A percentile compares a stretch with the other conserved stretches of the same genome.
Evolutionary conservation across 2,888 invertebrate genomes (phyloP).

Genomic region (Amblyjoppa fuscipennis): DNA sequence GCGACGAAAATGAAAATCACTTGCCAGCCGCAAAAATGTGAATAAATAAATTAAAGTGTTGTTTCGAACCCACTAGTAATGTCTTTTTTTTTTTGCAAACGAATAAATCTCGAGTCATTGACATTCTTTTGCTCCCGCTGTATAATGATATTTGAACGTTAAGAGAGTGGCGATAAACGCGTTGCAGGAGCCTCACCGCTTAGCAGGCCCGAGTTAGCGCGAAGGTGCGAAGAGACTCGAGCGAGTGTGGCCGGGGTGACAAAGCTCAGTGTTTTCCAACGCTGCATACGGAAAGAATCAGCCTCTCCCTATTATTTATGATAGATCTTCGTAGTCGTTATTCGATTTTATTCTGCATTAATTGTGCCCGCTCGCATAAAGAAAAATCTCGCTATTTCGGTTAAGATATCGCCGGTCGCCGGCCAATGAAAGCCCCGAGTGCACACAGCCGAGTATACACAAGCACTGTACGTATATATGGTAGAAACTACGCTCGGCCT

Average conservation of each 20-base stretch:
- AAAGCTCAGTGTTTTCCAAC: background rate
- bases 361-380: background rate
- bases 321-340: background rate
- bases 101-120: background rate
- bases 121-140: background rate
- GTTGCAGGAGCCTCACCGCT: background rate
- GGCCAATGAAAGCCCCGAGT: slow-evolving; percentile 74
- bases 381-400: background rate
- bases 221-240: background rate
- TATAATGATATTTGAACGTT: background rate
- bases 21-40: too few species aligned
- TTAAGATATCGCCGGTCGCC: slow-evolving; percentile 5
- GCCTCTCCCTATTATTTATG: background rate
- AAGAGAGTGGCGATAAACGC: too few species aligned
- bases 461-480: slow-evolving; percentile 1
- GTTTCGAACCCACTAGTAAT: background rate
- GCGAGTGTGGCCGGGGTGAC: background rate
- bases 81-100: background rate
- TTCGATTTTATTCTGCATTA: background rate
- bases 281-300: background rate
- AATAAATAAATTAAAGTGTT: background rate
- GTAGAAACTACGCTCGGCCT: slow-evolving; percentile 74
- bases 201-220: background rate
- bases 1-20: too few species aligned
- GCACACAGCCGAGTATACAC: slow-evolving; percentile 2